A percentile compares a stretch with the other conserved stretches of the same genome.
phyloP scores from a whole-genome alignment of 2,113 vertebrate species.

The Monarcha castaneiventris region DNA sequence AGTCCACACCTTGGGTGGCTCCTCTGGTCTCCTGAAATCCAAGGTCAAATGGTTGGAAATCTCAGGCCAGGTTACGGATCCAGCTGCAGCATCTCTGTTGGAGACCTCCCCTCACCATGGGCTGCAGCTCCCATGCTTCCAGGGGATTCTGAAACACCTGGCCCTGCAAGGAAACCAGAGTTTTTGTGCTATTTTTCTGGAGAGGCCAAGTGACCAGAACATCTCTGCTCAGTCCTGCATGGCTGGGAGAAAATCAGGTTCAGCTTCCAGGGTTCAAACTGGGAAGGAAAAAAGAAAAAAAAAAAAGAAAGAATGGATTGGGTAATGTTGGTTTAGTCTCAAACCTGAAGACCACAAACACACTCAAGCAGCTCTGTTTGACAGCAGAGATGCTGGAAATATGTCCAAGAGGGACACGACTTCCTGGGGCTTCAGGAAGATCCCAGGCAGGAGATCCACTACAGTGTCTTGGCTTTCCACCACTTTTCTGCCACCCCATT shows the following conservation, averaged over 20 bases:
- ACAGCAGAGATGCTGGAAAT: background rate
- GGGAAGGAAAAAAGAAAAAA: background rate
- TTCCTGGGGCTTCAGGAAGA: background rate
- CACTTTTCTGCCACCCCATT: background rate
- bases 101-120: fast-evolving
- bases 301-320: background rate
- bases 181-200: background rate
- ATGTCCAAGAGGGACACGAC: fast-evolving
- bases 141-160: fast-evolving
- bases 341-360: background rate
- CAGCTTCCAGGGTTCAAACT: background rate
- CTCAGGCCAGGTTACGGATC: fast-evolving
- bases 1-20: too few relatives aligned
- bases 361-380: background rate
- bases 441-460: background rate
- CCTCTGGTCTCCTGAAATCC: background rate
- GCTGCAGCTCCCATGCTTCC: too few relatives aligned
- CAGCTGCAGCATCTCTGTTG: background rate
- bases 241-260: background rate
- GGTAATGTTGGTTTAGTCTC: background rate
- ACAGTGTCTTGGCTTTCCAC: background rate
- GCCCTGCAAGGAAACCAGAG: background rate
- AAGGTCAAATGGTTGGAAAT: too few relatives aligned
- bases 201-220: background rate
- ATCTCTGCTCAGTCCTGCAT: background rate